Base-by-base conservation (phyloP, 2,888 invertebrate genomes). In the Ennomos quercinarius region DNA sequence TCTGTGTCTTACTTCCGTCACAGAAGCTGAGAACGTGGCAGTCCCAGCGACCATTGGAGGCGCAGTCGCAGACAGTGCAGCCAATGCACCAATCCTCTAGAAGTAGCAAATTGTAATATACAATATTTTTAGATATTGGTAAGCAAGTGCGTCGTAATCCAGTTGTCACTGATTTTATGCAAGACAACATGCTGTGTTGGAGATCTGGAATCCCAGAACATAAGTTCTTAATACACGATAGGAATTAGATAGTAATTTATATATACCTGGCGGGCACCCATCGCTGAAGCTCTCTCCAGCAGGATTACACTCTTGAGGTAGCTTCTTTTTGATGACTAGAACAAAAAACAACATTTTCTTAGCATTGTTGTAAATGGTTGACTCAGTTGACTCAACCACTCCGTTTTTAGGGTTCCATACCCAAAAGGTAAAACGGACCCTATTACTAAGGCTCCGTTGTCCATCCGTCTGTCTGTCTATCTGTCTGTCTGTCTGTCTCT, bases 41-140 rank as follows among this genome's bases (percentile, higher is more conserved):
- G 61, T 86, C 80, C 91, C 91, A 91, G 0, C 70, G 77, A 0
- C 89, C 87, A 9, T 84, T 74, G 0, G 77, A 75, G 4, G 86
- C 81, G 41, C 91, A 91, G 58, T 89, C 89, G 12, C 91, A 91
- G 0, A 91, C 85, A 0, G 86, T 87, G 45, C 91, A 91, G 0
- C 91, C 91, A 0, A 74, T 71, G 43, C 91, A 91, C 90, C 90
- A 91, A 57, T 91, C 90, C 47, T 63, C 91, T 91, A 73, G 2
- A 82, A 80, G 46, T 50, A 3, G 55, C 34, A 13, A 13, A 45
- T 10, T 34, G 4, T 17, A 17, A 17, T 17, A 17, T 17, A 2
- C 17, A 17, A 17, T 17, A 17, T n/a, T 17, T 17, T 17, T 17
- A 17, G 4, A 40, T 5, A n/a, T n/a, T n/a, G n/a, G n/a, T n/a